Conservation (phyloP, 23 tunicate genomes). For the Trididemnum miniatum region DNA sequence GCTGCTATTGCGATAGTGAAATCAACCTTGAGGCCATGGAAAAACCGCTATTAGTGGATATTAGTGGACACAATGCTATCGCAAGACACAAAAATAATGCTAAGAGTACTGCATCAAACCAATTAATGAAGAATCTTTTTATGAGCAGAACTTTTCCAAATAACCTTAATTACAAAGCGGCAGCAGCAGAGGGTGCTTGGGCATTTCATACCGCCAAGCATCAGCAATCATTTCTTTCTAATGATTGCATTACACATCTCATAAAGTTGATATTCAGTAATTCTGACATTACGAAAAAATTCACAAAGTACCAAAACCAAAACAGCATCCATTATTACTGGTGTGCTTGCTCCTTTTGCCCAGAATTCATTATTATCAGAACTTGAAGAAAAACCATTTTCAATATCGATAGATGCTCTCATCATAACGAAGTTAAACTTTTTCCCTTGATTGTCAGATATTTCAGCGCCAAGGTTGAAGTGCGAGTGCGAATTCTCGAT, state of each 20-base stretch:
- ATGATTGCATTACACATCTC: constrained; percentile 39
- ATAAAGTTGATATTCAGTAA: constrained; percentile 17
- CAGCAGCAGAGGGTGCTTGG: constrained; percentile 37
- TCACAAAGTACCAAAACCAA: constrained; percentile 14
- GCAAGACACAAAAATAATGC: constrained; percentile 4
- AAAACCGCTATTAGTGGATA: neutral
- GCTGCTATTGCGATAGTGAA: neutral
- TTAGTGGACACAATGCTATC: neutral
- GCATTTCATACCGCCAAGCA: constrained; percentile 46
- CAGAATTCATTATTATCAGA: constrained; percentile 18
- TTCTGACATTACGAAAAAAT: constrained; percentile 15
- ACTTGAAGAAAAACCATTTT: constrained; percentile 15
- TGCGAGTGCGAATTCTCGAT: constrained; percentile 48
- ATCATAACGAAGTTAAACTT: neutral
- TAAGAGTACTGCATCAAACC: neutral
- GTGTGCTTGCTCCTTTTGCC: constrained; percentile 42
- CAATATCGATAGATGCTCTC: constrained; percentile 17
- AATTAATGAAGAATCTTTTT: constrained; percentile 11
- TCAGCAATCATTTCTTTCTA: constrained; percentile 45
- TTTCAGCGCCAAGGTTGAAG: constrained; percentile 50
- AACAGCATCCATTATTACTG: constrained; percentile 28
- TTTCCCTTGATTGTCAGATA: constrained; percentile 39
- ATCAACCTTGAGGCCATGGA: constrained; percentile 5
- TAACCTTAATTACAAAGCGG: constrained; percentile 13
- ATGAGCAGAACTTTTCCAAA: neutral